These are phyloP conservation scores for Drosophila nr. medialis DNA, from an alignment of 2,888 invertebrate species.

Conservation along the genomic window DNA sequence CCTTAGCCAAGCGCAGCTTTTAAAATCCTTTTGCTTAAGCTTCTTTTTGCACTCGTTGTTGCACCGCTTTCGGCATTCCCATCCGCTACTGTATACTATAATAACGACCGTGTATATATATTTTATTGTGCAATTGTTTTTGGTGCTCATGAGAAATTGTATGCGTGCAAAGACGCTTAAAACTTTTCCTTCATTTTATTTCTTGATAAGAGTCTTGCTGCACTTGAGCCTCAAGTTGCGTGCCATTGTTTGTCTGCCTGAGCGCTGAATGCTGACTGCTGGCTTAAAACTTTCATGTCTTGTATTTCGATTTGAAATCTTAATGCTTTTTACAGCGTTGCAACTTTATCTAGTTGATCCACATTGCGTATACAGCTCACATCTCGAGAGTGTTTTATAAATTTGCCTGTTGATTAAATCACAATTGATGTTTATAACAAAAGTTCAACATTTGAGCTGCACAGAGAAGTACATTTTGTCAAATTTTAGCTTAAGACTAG, in stretches of 20 bases:
- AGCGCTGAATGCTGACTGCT: slow-evolving; percentile 39
- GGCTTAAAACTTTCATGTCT: slow-evolving; percentile 61
- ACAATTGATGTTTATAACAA: slow-evolving; percentile 10
- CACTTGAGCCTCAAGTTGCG: slow-evolving; percentile 64
- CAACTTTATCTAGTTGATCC: slow-evolving; percentile 5
- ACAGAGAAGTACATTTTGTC: background rate
- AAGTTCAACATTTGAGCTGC: background rate
- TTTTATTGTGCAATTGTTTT: slow-evolving; percentile 78
- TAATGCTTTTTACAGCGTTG: slow-evolving; percentile 28
- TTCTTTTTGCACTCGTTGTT: slow-evolving; percentile 54
- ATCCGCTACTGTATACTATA: slow-evolving; percentile 9
- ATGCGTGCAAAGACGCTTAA: slow-evolving; percentile 77
- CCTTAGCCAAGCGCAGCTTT: slow-evolving; percentile 42
- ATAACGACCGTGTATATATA: slow-evolving; percentile 30
- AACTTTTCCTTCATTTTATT: slow-evolving; percentile 65
- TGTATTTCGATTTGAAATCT: slow-evolving; percentile 58
- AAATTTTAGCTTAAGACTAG: background rate
- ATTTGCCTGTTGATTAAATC: slow-evolving; percentile 9
- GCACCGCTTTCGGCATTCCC: slow-evolving; percentile 26
- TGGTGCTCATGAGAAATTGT: slow-evolving; percentile 76
- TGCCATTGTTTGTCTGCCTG: slow-evolving; percentile 53
- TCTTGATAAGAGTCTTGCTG: slow-evolving; percentile 70
- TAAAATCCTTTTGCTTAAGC: slow-evolving; percentile 73
- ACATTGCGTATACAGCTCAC: background rate
- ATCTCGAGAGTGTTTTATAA: slow-evolving; percentile 16